A percentile compares a stretch with the other conserved stretches of the same genome.
These are phyloP conservation scores for Halictus ligatus DNA, from an alignment of 2,888 invertebrate species.

Conservation along the genomic window DNA sequence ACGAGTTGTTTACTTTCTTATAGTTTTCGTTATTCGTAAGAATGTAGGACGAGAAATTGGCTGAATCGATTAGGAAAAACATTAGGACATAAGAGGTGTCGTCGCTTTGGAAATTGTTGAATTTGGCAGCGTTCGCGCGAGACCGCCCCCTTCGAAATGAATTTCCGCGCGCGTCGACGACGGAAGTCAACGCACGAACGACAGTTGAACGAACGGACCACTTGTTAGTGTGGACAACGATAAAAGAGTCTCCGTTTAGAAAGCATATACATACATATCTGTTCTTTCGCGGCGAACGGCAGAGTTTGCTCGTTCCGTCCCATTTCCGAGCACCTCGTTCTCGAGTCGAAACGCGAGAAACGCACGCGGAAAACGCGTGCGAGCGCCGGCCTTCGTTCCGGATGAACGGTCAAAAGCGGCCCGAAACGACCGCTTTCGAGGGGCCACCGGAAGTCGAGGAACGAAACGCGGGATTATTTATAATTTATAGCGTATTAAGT, in stretches of 20 bases:
- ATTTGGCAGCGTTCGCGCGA: background rate
- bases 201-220: conserved; percentile 34
- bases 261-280: background rate
- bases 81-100: no score
- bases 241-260: background rate
- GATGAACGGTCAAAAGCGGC: conserved; percentile 36
- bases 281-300: background rate
- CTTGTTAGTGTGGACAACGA: conserved; percentile 41
- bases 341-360: conserved; percentile 7
- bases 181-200: conserved; percentile 2
- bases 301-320: background rate
- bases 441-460: conserved; percentile 32
- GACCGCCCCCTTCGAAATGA: background rate
- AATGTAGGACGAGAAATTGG: background rate
- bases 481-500: conserved; percentile 74
- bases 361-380: background rate
- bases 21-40: background rate
- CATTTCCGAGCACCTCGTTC: conserved; percentile 34
- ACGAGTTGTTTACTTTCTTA: background rate
- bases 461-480: conserved; percentile 41
- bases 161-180: background rate
- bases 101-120: background rate
- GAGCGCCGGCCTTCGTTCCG: conserved; percentile 26
- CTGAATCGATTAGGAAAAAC: no score
- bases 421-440: background rate